Evolutionary conservation across 2,888 invertebrate genomes (phyloP), one percentile per base, ranked within the genome.

Genomic region (Amphipoea oculea): DNA sequence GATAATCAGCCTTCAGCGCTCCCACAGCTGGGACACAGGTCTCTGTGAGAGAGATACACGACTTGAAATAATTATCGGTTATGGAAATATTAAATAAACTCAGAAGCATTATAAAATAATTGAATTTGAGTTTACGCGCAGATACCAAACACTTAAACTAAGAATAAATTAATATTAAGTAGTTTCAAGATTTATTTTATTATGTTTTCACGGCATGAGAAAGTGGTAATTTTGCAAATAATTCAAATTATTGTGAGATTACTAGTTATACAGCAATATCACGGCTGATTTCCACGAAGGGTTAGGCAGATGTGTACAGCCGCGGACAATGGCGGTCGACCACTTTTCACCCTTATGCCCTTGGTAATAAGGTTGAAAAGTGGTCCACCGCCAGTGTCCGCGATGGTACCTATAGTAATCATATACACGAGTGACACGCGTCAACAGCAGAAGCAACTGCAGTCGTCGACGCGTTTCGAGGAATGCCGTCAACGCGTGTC

Each of bases 71-170:
- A 79, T 67, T 62, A 72, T 45, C 14, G 7, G 51, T n/a, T 51
- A 67, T 12, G 54, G 23, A 51, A 51, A 68, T 29, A 70, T 73
- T 4, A 80, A 62, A 80, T 80, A 80, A 40, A 73, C 73, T 63
- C 45, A 20, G 57, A 23, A 23, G 20, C n/a, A 48, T 68, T 68
- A 51, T 65, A 45, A 80, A 63, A 73, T 80, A 81, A 73, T 80
- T 81, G 62, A 45, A 40, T 36, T 73, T 54, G 40, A 80, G n/a
- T 80, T 80, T 73, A 68, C 40, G 40, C 17, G 29, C 62, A 72
- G 9, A 48, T 60, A 29, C 20, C n/a, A 60, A 40, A 69, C 62
- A 80, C 42, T 54, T 29, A n/a, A n/a, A 63, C 45, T 17, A 48
- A 62, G 60, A 73, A 68, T 54, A 62, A n/a, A 72, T 79, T 51